phyloP scores from a whole-genome alignment of 2,888 invertebrate species.

The Meteorus cinctellus region DNA sequence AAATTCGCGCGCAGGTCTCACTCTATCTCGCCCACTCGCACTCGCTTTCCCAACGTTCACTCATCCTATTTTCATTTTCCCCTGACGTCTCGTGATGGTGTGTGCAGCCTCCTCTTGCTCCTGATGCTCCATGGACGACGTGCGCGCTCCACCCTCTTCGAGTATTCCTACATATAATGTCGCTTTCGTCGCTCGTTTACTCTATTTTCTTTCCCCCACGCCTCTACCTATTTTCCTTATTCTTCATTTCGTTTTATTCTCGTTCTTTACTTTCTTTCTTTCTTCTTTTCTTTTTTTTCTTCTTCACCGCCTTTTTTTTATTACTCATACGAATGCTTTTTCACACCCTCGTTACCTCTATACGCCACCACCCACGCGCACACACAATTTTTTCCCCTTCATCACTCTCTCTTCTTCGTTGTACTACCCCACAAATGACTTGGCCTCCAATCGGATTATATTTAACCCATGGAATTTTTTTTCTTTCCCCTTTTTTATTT shows the following conservation, averaged over 20 bases:
- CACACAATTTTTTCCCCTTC: constrained; percentile 1
- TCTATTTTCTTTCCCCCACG: constrained; percentile 24
- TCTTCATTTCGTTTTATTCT: constrained; percentile 41
- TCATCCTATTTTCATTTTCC: constrained; percentile 43
- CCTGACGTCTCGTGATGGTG: constrained; percentile 34
- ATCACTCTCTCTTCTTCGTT: neutral
- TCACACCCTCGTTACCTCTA: constrained; percentile 35
- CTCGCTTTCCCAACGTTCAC: constrained; percentile 39
- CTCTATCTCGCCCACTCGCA: constrained; percentile 48
- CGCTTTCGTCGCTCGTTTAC: constrained; percentile 37
- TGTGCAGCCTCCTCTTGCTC: neutral
- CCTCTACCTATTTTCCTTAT: constrained; percentile 41
- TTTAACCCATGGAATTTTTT: neutral
- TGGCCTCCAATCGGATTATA: constrained; percentile 2
- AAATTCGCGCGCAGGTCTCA: constrained; percentile 73
- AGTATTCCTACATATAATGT: constrained; percentile 3
- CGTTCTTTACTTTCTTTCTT: constrained; percentile 33
- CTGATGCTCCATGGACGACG: constrained; percentile 25
- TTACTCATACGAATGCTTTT: constrained; percentile 44
- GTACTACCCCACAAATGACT: constrained; percentile 4
- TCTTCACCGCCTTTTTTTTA: constrained; percentile 43
- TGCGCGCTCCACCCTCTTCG: constrained; percentile 25
- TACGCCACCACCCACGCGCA: constrained; percentile 4
- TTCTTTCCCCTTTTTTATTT: neutral
- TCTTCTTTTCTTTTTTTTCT: constrained; percentile 46